Base-by-base conservation (phyloP, 2,797 vertebrate species). In the Darevskia nairensis region DNA sequence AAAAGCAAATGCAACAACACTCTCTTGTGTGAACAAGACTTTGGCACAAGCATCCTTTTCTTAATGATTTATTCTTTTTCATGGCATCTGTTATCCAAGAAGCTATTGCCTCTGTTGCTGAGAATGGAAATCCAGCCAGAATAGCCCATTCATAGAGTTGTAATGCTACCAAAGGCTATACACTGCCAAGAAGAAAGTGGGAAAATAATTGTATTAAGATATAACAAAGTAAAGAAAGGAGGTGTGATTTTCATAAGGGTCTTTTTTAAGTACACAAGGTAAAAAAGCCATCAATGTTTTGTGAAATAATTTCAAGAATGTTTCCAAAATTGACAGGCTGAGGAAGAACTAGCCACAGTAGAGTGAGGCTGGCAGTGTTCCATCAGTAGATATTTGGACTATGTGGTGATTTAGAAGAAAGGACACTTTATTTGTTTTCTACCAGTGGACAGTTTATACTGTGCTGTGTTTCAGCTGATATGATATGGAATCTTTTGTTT, bases 351-450 rank as follows among this genome's bases (percentile, higher is more conserved):
- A 86, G 89, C 89, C 69, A 44, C 83, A 81, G 11, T 27, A 35
- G 83, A 35, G 84, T 88, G 50, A 90, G 90, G 85, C 90, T 59
- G 0, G 82, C 76, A 61, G 41, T 80, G 15, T 86, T 84, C 75
- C 88, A 87, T 87, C n/a, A 0, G 0, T 75, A 90, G 82, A 89
- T 89, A 88, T 88, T 86, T 32, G 3, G 69, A 74, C 83, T 78
- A 85, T 85, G 78, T 0, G 0, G 15, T 75, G 41, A 88, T 76
- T 59, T 89, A 90, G 87, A 89, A 82, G 80, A 93, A 87, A 61
- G 75, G 59, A 90, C 80, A 94, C 32, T 88, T 89, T 4, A 90
- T 95, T 94, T 93, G 93, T 94, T 94, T 94, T 94, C 87, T 93
- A 91, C 88, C 89, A 27, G 88, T 90, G 88, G 93, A 93, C 61